A percentile compares a stretch with the other conserved stretches of the same genome.
Evolutionary conservation across 2,888 invertebrate species (phyloP).

Genomic region (Scaptomyza polygonia): DNA sequence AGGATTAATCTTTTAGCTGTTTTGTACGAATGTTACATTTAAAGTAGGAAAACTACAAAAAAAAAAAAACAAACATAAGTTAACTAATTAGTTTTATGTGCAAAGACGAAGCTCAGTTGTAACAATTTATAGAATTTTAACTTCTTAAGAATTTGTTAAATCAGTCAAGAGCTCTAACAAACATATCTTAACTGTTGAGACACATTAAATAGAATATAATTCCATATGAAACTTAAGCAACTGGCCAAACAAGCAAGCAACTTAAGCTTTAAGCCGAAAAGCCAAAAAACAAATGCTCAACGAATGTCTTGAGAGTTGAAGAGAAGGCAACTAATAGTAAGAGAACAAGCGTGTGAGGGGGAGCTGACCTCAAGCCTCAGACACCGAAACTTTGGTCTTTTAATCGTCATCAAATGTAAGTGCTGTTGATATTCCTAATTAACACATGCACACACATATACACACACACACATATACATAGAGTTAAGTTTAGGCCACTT

Average conservation of each 20-base stretch:
- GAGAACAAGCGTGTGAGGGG: slow-evolving; percentile 1
- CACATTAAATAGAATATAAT: background rate
- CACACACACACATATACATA: slow-evolving; percentile 22
- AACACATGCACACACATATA: slow-evolving; percentile 52
- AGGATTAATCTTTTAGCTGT: background rate
- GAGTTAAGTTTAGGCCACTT: slow-evolving; percentile 27
- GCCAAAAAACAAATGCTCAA: slow-evolving; percentile 40
- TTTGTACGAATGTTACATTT: background rate
- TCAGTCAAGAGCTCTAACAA: background rate
- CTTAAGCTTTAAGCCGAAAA: slow-evolving; percentile 15
- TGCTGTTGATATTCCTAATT: slow-evolving; percentile 76
- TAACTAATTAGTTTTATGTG: no score
- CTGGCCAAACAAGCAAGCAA: slow-evolving; percentile 15
- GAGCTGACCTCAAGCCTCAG: slow-evolving; percentile 17
- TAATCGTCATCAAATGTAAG: slow-evolving; percentile 68
- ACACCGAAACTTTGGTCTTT: slow-evolving; percentile 56
- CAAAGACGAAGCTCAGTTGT: no score
- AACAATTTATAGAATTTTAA: no score
- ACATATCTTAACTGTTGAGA: background rate
- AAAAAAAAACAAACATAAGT: no score
- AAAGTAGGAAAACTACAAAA: no score
- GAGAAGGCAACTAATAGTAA: slow-evolving; percentile 9
- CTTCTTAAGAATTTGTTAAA: no score
- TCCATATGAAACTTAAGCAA: slow-evolving; percentile 2
- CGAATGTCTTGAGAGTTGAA: slow-evolving; percentile 56